Evolutionary conservation across 1,140 invertebrate species (phyloP), one percentile per base, ranked within the genome.

Genomic region (Myzus persicae): DNA sequence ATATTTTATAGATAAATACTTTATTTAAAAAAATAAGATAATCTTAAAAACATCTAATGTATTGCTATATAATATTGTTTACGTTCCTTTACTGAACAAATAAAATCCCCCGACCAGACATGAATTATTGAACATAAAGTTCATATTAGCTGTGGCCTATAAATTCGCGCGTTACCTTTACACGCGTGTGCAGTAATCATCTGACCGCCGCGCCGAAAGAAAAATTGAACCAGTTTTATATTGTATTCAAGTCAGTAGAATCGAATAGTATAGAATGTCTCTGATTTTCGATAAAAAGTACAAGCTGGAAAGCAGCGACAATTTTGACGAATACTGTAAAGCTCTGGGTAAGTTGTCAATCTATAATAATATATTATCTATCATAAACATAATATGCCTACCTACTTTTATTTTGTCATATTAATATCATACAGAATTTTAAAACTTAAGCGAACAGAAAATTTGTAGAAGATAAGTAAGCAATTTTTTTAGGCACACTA

Each of bases 241-340:
- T 76, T 76, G 14, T n/a, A n/a, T 18, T 76, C 0, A 0, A 48
- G 46, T 48, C 54, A 67, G 31, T 76, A 76, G 18, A 76, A n/a
- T 14, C n/a, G 36, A 76, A n/a, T 14, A 76, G 31, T 67, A n/a
- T 18, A 76, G 1, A 76, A 76, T 76, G 59, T n/a, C 59, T n/a
- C n/a, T 76, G 14, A 76, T 93, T 93, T 93, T 84, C 2, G 54
- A 82, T 24, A 97, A 97, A 95, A 97, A 97, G 95, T 98, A 97
- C 96, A 97, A 97, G 95, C 91, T 92, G 24, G 40, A 51, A 24
- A 96, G 96, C 76, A 97, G 97, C 93, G 97, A 98, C 91, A 98
- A 98, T 94, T 98, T 98, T 95, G 98, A 98, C 94, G 97, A 98
- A 88, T 98, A 97, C 95, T 97, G 98, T 97, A 98, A 98, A 96